A percentile compares a stretch with the other conserved stretches of the same genome.
These are phyloP conservation scores for Acanthurus leucopareius DNA, from an alignment of 2,797 vertebrate genomes.

Conservation along the genomic window DNA sequence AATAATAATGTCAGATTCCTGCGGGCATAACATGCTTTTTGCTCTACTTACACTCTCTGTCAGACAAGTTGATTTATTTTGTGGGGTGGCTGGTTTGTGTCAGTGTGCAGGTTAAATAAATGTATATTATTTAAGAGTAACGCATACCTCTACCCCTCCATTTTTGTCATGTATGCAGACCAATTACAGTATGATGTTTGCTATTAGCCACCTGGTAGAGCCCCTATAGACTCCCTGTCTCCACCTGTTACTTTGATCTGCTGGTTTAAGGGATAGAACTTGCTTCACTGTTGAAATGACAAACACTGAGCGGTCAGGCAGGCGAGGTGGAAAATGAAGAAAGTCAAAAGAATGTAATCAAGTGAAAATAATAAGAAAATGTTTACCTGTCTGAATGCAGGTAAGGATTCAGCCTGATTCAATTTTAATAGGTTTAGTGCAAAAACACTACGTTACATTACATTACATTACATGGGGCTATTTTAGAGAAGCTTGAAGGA, in stretches of 20 bases:
- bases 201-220: slow-evolving; percentile 75
- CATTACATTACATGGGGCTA: no score
- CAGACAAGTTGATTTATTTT: slow-evolving; percentile 46
- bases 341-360: slow-evolving; percentile 8
- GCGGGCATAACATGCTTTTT: background rate
- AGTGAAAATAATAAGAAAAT: background rate
- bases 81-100: slow-evolving; percentile 8
- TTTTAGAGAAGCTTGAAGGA: no score
- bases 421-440: background rate
- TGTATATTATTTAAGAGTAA: slow-evolving; percentile 61
- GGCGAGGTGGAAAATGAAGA: background rate
- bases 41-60: background rate
- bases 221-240: slow-evolving; percentile 63
- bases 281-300: slow-evolving; percentile 56
- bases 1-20: slow-evolving; percentile 3
- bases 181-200: slow-evolving; percentile 70
- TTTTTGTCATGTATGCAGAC: slow-evolving; percentile 61
- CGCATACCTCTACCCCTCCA: slow-evolving; percentile 55
- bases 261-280: slow-evolving; percentile 64
- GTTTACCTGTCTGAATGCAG: no score
- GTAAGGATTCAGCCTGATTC: background rate
- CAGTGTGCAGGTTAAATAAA: slow-evolving; percentile 33
- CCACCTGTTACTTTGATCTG: slow-evolving; percentile 65
- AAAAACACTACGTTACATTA: no score
- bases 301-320: slow-evolving; percentile 17